Evolutionary conservation across 2,888 invertebrate species (phyloP).

Genomic region (Ernsta delagoae): DNA sequence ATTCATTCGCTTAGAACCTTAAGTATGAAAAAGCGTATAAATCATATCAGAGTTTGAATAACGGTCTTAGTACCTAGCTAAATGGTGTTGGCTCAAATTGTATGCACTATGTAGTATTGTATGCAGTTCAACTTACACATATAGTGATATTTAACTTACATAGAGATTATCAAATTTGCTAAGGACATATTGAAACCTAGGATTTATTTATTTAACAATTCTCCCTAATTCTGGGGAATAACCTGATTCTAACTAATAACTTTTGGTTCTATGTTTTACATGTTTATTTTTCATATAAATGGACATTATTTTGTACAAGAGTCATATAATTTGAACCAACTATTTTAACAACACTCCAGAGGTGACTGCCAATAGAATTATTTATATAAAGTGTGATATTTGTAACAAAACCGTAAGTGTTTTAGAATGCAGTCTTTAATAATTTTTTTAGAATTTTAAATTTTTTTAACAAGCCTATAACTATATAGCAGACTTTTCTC

Average conservation of each 20-base stretch:
- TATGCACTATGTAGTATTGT: constrained; percentile 24
- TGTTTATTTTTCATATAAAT: background rate
- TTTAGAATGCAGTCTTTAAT: constrained; percentile 9
- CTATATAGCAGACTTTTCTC: constrained; percentile 27
- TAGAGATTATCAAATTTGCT: background rate
- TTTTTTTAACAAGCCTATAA: constrained; percentile 19
- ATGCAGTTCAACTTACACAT: background rate
- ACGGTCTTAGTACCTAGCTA: constrained; percentile 70
- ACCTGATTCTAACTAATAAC: too few species aligned
- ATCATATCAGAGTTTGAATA: constrained; percentile 52
- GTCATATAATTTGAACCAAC: constrained; percentile 37
- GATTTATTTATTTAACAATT: too few species aligned
- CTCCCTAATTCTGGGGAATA: too few species aligned
- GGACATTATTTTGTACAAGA: constrained; percentile 9
- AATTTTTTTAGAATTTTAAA: background rate
- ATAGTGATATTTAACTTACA: background rate
- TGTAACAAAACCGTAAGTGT: constrained; percentile 11
- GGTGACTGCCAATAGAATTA: constrained; percentile 18
- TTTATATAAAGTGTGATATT: constrained; percentile 7
- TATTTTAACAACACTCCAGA: constrained; percentile 29
- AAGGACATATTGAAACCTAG: too few species aligned
- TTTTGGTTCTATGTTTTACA: too few species aligned
- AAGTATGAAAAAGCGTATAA: constrained; percentile 79
- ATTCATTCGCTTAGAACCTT: constrained; percentile 77
- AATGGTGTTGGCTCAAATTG: constrained; percentile 42